Evolutionary conservation across 2,888 invertebrate genomes (phyloP), one percentile per base, ranked within the genome.

Genomic region (Psococerastis gibbosa): DNA sequence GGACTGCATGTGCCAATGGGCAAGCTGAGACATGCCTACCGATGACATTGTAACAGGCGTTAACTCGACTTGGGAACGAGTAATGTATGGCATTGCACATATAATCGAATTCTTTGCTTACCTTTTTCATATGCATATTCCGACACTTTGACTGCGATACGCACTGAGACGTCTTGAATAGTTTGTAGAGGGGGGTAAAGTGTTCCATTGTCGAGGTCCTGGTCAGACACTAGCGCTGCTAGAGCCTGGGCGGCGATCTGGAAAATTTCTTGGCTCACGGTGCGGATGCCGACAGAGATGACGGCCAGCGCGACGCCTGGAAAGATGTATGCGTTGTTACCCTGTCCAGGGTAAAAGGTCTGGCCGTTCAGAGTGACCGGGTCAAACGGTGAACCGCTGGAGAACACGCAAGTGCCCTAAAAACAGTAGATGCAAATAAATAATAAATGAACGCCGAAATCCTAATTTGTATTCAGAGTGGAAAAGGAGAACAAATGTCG

Each of bases 241-340:
- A 97, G 65, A 43, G 79, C 72, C 75, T 85, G 61, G 2, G 97
- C 92, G 23, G 97, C 79, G 13, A 85, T 71, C 45, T 98, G 70
- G 73, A 98, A 91, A 48, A 88, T 73, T 53, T 88, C 83, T 56
- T 98, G 94, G 11, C 81, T 75, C 58, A 98, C 88, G 56, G 81
- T 84, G 53, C 80, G 68, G 62, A 92, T 78, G 43, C 91, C 89
- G 51, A 87, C 82, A 55, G 80, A 78, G 52, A 95, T 77, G 45
- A 83, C 78, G 49, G 85, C 97, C 35, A 98, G 71, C 18, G 92
- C 92, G 51, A 92, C 70, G 3, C 95, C 98, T 15, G 98, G 97
- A 73, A 92, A 94, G 62, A 95, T 89, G 66, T 95, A 95, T 0
- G 94, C 78, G 66, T 95, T 95, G 66, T 95, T 95, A 47, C 98